A percentile compares a stretch with the other conserved stretches of the same genome.
Conservation (phyloP, 2,888 invertebrate species). For the Leucophenga maculata region DNA sequence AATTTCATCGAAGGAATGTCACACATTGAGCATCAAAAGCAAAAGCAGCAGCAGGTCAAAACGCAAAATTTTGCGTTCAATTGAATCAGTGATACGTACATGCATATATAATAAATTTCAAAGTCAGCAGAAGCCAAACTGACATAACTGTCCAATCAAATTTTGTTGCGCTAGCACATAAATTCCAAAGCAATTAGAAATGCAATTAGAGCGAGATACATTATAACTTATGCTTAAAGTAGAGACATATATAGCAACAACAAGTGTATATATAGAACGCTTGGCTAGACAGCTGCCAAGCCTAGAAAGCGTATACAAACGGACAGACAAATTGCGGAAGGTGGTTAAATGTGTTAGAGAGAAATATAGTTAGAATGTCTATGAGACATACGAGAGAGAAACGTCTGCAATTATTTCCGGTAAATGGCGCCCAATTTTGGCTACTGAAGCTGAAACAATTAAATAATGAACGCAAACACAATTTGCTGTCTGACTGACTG, state of each 20-base stretch:
- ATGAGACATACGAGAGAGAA: not conserved
- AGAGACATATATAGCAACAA: not conserved
- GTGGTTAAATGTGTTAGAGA: not conserved
- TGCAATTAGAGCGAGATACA: constrained; percentile 15
- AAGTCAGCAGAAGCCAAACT: not conserved
- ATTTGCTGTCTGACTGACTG: constrained; percentile 2
- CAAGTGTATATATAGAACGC: not conserved
- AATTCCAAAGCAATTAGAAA: constrained; percentile 21
- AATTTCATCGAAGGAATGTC: too few relatives aligned
- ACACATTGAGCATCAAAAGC: too few relatives aligned
- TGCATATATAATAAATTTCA: constrained; percentile 3
- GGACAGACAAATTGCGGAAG: not conserved
- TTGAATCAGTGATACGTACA: constrained; percentile 18
- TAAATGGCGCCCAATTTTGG: constrained; percentile 23
- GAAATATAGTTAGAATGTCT: not conserved
- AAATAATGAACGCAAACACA: constrained; percentile 8
- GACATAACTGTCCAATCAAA: constrained; percentile 13
- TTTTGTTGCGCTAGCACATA: constrained; percentile 10
- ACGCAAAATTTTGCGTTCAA: not conserved
- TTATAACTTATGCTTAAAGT: too few relatives aligned
- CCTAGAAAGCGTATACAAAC: not conserved
- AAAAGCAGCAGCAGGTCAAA: too few relatives aligned
- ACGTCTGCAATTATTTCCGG: constrained; percentile 16
- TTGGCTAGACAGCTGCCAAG: too few relatives aligned
- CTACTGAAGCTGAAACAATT: constrained; percentile 15